A percentile compares a stretch with the other conserved stretches of the same genome.
phyloP scores from a whole-genome alignment of 2,113 vertebrate genomes.

The Ammospiza nelsoni region DNA sequence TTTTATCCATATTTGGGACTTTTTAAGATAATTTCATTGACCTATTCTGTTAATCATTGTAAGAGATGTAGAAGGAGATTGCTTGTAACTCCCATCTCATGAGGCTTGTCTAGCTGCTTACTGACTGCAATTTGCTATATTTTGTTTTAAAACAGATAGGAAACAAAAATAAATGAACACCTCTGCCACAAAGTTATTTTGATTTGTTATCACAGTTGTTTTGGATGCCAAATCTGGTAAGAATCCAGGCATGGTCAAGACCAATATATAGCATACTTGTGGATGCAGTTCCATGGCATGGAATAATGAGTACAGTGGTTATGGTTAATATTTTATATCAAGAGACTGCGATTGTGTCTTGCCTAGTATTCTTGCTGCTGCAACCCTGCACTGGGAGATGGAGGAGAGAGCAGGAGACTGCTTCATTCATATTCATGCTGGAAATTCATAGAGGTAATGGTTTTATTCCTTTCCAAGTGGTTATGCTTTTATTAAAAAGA shows the following conservation, averaged over 20 bases:
- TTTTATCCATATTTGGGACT: not conserved
- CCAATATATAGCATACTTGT: not conserved
- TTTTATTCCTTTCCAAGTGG: not conserved
- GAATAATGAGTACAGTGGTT: not conserved
- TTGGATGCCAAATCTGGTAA: not conserved
- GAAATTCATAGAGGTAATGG: not conserved
- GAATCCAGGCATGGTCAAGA: not conserved
- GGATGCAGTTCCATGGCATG: not conserved
- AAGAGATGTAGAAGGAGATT: not conserved
- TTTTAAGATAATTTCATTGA: not conserved
- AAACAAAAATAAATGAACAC: not conserved
- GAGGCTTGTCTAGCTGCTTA: slow-evolving; percentile 22
- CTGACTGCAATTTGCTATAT: slow-evolving; percentile 32
- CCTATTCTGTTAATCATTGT: slow-evolving; percentile 15
- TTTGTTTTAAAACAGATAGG: slow-evolving; percentile 27
- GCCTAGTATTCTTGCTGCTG: not conserved
- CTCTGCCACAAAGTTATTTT: not conserved
- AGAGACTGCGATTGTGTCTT: not conserved
- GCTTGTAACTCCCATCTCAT: slow-evolving; percentile 32
- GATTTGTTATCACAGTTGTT: not conserved
- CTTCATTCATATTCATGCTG: not conserved
- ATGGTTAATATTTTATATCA: slow-evolving; percentile 5
- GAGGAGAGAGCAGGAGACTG: not conserved
- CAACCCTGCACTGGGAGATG: not conserved
- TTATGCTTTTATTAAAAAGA: not conserved